Percentiles rank a stretch among this genome's conserved stretches.
Evolutionary conservation across 2,888 invertebrate species (phyloP).

Genomic region (Leptinotarsa peninsularis): DNA sequence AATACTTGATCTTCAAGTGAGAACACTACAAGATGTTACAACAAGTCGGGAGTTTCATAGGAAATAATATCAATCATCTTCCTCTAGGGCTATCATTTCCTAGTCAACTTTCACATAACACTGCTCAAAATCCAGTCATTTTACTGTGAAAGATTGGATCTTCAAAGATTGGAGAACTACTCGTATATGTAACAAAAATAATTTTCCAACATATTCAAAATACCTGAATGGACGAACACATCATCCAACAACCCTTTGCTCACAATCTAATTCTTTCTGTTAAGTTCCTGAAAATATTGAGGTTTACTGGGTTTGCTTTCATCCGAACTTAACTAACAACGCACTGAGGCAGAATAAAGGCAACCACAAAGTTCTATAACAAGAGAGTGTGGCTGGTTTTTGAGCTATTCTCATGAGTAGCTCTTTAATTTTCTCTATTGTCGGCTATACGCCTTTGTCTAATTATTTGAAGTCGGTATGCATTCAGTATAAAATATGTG

Average conservation of each 20-base stretch:
- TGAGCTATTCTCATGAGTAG: slow-evolving; percentile 35
- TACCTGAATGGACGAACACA: not conserved
- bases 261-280: not conserved
- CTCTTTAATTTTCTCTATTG: slow-evolving; percentile 48
- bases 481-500: slow-evolving; percentile 28
- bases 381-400: slow-evolving; percentile 41
- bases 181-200: too few relatives aligned
- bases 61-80: too few relatives aligned
- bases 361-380: slow-evolving; percentile 46
- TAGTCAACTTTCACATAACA: too few relatives aligned
- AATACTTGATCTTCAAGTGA: too few relatives aligned
- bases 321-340: slow-evolving; percentile 46
- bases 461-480: slow-evolving; percentile 35
- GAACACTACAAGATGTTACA: too few relatives aligned
- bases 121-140: too few relatives aligned
- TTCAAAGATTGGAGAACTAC: too few relatives aligned
- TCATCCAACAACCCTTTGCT: not conserved
- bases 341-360: slow-evolving; percentile 44
- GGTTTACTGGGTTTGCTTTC: slow-evolving; percentile 45
- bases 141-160: too few relatives aligned
- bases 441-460: slow-evolving; percentile 43
- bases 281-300: slow-evolving; percentile 40
- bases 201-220: not conserved
- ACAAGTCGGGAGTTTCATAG: too few relatives aligned
- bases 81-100: too few relatives aligned